phyloP scores from a whole-genome alignment of 2,797 vertebrate genomes.

The Cirrhinus mrigala region DNA sequence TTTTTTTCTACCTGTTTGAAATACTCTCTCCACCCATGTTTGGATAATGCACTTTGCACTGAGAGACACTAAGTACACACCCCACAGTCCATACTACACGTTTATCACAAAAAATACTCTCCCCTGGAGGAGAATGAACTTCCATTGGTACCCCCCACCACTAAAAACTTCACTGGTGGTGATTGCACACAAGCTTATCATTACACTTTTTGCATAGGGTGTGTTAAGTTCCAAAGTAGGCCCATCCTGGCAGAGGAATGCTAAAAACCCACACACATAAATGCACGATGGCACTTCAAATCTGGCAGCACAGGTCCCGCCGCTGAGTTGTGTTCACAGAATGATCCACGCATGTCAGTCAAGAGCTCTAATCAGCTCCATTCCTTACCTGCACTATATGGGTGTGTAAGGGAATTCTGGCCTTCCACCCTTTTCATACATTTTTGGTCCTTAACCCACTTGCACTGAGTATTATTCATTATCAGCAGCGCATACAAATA shows the following conservation, averaged over 20 bases:
- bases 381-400: constrained; percentile 6
- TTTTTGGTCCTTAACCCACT: neutral
- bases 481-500: neutral
- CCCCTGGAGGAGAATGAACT: neutral
- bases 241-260: constrained; percentile 71
- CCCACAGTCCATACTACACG: neutral
- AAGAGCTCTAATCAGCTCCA: neutral
- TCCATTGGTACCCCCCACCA: neutral
- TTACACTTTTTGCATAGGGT: neutral
- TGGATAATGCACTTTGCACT: constrained; percentile 29
- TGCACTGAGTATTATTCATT: neutral
- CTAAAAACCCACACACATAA: constrained; percentile 43
- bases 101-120: neutral
- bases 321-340: neutral
- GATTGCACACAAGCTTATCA: neutral
- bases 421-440: constrained; percentile 19
- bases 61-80: constrained; percentile 15
- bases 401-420: constrained; percentile 37
- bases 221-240: constrained; percentile 29
- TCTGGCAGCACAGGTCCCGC: neutral
- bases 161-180: neutral
- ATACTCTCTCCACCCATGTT: constrained; percentile 40
- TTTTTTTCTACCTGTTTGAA: constrained; percentile 19
- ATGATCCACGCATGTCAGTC: neutral
- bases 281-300: constrained; percentile 8